Base-by-base conservation (phyloP, 2,797 vertebrate genomes). In the Loris lydekkerianus region DNA sequence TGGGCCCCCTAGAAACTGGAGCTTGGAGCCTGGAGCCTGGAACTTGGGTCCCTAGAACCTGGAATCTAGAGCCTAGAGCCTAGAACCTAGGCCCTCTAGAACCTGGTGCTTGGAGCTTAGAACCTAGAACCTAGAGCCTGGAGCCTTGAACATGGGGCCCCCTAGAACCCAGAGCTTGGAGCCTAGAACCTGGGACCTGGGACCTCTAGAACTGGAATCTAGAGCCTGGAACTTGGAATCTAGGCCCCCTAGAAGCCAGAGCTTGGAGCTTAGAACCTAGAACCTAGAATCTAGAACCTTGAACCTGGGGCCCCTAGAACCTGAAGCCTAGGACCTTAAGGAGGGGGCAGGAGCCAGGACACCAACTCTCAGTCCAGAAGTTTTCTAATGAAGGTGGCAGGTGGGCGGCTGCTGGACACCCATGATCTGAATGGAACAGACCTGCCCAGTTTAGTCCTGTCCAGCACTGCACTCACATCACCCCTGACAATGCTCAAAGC, bases 381-480 rank as follows among this genome's bases (percentile, higher is more conserved):
- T 58, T 53, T 61, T 29, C 61, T 23, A 76, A 27, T 0, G 7
- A 5, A 17, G 72, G 21, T 9, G 18, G 80, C 58, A 61, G 77
- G 40, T 17, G 49, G 58, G 65, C 0, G 7, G 15, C 15, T 23
- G 25, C 15, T 29, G 56, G 9, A 18, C 27, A 81, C 34, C 53
- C 4, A 1, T 1, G 37, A 34, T 76, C 11, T 27, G 73, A 29
- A 17, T 34, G 13, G 75, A 7, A 11, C 4, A 3, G 49, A 53
- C 49, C 14, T 53, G 34, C 10, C 27, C 31, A n/a, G 0, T 5
- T 21, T 23, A 37, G 76, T 15, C 4, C n/a, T 1, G 6, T 3
- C 31, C 46, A 27, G 18, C 21, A 1, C 10, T 7, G 1, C 0
- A 6, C 18, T 29, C 5, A 7, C 13, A 17, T 10, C 5, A 9